Percentiles rank a stretch among this genome's conserved stretches.
phyloP scores from a whole-genome alignment of 2,888 invertebrate species.

The Cryptus viduatorius region DNA sequence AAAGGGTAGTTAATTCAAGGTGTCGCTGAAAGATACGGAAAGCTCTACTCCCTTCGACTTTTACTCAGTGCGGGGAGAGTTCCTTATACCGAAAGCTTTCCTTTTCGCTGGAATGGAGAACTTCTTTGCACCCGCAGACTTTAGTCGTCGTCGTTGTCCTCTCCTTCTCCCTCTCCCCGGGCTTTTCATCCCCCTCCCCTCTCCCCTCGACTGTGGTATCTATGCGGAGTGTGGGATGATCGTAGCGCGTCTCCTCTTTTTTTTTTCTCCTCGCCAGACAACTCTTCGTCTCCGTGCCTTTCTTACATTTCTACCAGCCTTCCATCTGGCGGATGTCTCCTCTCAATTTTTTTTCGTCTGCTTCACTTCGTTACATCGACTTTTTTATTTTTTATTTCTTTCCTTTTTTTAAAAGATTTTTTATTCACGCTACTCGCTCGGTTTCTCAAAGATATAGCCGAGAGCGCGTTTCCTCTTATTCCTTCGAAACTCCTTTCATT shows the following conservation, averaged over 20 bases:
- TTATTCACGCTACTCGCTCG: not conserved
- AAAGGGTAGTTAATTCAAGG: constrained; percentile 72
- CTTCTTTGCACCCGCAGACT: constrained; percentile 5
- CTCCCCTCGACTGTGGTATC: not conserved
- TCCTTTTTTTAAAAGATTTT: not conserved
- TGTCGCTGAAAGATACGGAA: constrained; percentile 69
- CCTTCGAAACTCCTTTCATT: not conserved
- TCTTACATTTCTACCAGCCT: not conserved
- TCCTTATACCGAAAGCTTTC: constrained; percentile 36
- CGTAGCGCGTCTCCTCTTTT: not conserved
- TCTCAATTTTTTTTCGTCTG: not conserved
- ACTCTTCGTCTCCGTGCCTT: constrained; percentile 18
- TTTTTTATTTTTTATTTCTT: not conserved
- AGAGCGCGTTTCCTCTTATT: not conserved
- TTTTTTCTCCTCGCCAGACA: constrained; percentile 14
- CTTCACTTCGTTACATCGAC: not conserved
- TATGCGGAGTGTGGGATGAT: not conserved
- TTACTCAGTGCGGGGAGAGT: constrained; percentile 45
- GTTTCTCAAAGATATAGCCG: not conserved
- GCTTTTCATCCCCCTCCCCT: constrained; percentile 22
- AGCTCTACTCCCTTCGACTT: constrained; percentile 58
- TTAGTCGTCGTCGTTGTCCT: not conserved
- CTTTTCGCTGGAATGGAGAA: constrained; percentile 15
- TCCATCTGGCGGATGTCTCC: not conserved
- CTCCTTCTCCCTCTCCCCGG: not conserved